Percentiles rank a stretch among this genome's conserved stretches.
phyloP scores from a whole-genome alignment of 2,797 vertebrate species.

The Neoniphon sammara region DNA sequence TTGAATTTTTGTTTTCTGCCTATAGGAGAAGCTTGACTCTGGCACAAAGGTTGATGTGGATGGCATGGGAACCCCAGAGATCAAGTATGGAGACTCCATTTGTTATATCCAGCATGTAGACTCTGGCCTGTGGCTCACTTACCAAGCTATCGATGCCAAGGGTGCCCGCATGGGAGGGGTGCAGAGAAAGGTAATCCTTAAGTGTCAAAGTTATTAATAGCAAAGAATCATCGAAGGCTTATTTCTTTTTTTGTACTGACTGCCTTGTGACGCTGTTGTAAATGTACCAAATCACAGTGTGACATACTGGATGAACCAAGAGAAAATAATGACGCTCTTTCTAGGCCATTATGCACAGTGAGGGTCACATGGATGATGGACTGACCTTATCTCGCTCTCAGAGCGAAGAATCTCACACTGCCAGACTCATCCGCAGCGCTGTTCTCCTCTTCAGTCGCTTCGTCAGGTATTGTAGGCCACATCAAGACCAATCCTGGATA shows the following conservation, averaged over 20 bases:
- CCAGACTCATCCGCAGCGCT: constrained; percentile 90
- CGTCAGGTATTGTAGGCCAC: constrained; percentile 84
- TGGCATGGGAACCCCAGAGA: constrained; percentile 93
- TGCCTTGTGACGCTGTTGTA: background rate
- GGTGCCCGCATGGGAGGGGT: constrained; percentile 84
- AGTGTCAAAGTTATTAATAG: background rate
- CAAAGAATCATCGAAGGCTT: background rate
- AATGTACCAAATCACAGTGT: background rate
- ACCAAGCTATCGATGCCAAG: constrained; percentile 90
- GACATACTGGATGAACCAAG: background rate
- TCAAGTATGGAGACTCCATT: constrained; percentile 95
- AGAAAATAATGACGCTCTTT: constrained; percentile 14
- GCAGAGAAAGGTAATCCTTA: constrained; percentile 86
- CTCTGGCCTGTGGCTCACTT: constrained; percentile 93
- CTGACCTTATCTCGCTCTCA: constrained; percentile 93
- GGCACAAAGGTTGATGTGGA: constrained; percentile 84
- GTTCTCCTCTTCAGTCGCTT: constrained; percentile 90
- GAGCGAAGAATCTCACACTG: constrained; percentile 91
- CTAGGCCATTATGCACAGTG: constrained; percentile 93
- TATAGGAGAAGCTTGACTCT: constrained; percentile 87
- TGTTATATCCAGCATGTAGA: constrained; percentile 93
- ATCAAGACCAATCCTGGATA: constrained; percentile 5
- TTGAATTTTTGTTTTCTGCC: background rate
- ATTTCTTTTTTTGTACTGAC: background rate
- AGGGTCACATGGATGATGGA: constrained; percentile 98